Conservation (phyloP, 2,113 vertebrate species). For the Columbina picui region DNA sequence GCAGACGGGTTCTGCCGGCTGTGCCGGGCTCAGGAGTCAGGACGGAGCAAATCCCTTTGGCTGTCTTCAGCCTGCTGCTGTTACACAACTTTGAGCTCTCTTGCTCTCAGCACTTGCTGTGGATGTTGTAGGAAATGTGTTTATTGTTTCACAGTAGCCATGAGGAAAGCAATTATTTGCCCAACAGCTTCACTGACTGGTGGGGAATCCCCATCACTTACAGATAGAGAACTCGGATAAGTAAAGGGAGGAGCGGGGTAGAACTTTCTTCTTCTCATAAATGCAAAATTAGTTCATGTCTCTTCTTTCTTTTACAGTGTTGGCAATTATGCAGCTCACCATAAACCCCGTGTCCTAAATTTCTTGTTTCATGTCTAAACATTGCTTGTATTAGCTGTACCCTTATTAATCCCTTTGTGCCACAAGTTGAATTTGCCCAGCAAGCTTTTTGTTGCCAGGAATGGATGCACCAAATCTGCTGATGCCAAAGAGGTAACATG, state of each 20-base stretch:
- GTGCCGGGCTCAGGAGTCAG: neutral
- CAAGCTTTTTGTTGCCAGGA: slow-evolving; percentile 38
- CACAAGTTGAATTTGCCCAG: slow-evolving; percentile 50
- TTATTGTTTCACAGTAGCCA: neutral
- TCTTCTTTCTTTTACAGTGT: slow-evolving; percentile 1
- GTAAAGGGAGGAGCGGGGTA: neutral
- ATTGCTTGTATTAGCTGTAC: slow-evolving; percentile 49
- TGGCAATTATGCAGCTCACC: slow-evolving; percentile 18
- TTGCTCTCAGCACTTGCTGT: neutral
- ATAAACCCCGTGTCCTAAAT: slow-evolving; percentile 18
- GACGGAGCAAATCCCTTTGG: neutral
- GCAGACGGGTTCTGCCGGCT: neutral
- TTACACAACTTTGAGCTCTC: neutral
- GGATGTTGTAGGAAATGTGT: neutral
- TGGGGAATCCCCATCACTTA: neutral
- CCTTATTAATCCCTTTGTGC: slow-evolving; percentile 51
- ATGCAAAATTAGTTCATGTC: neutral
- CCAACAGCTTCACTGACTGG: neutral
- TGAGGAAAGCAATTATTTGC: neutral
- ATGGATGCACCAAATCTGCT: slow-evolving; percentile 54
- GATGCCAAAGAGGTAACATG: slow-evolving; percentile 36
- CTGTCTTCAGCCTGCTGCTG: neutral
- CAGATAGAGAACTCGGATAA: neutral
- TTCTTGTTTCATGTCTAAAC: slow-evolving; percentile 49
- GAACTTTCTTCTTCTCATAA: neutral